Evolutionary conservation across 2,888 invertebrate genomes (phyloP).

Genomic region (Tetramorium bicarinatum): DNA sequence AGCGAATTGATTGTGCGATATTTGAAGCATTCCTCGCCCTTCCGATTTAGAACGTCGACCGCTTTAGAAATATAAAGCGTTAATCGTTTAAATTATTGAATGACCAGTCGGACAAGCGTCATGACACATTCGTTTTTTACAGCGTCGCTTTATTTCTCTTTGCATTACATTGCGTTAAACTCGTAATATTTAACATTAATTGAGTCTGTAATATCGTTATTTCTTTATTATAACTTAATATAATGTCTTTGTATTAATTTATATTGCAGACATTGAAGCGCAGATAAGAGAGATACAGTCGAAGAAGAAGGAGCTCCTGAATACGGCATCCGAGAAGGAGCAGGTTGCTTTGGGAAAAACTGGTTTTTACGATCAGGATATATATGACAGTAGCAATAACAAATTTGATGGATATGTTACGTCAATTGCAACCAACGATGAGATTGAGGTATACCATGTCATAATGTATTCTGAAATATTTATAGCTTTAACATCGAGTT

Average conservation of each 20-base stretch:
- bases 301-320: slow-evolving; percentile 93
- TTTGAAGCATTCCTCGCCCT: neutral
- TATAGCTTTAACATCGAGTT: slow-evolving; percentile 21
- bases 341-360: slow-evolving; percentile 94
- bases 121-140: neutral
- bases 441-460: slow-evolving; percentile 90
- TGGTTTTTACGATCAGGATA: slow-evolving; percentile 95
- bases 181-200: neutral
- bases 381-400: slow-evolving; percentile 94
- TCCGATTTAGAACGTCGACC: neutral
- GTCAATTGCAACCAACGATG: slow-evolving; percentile 98
- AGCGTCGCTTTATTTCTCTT: neutral
- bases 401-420: slow-evolving; percentile 98
- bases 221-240: neutral
- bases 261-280: slow-evolving; percentile 94
- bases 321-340: slow-evolving; percentile 90
- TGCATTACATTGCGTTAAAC: neutral
- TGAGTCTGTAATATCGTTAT: neutral
- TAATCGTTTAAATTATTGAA: neutral
- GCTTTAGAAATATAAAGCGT: neutral
- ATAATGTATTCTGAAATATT: neutral
- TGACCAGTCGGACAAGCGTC: neutral
- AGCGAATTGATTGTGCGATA: neutral
- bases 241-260: neutral
- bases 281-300: slow-evolving; percentile 96